Evolutionary conservation across 2,797 vertebrate genomes (phyloP), one percentile per base, ranked within the genome.

Genomic region (Halcyon leucocephala): DNA sequence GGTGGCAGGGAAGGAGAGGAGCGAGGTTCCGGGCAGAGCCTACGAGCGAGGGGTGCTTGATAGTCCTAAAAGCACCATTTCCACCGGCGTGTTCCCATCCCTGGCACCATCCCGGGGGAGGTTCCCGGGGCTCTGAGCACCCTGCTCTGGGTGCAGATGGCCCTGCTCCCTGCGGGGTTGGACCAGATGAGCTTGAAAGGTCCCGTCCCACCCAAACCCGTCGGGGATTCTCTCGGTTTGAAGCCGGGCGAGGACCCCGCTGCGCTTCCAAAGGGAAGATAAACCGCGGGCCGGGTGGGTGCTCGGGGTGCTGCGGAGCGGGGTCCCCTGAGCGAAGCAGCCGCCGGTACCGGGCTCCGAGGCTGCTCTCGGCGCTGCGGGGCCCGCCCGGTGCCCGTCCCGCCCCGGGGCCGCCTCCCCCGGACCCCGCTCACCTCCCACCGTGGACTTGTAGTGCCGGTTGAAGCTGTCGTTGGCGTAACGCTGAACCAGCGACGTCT

Each of bases 381-480:
- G 48, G 48, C 49, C 26, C 49, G 8, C 49, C 49, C 49, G 49
- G 49, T 14, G 7, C 25, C 49, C 15, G 25, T 26, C 14, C 25
- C 49, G 49, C 49, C 49, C 49, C 49, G 49, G 49, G 49, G 55
- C 60, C 58, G 41, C 46, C n/a, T 39, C 44, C 33, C 29, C 21
- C 25, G 13, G 25, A 9, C 4, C 35, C 67, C 5, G 51, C 98
- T 98, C 97, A 99, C 99, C 99, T 98, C 99, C 99, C 80, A 99
- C 98, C 0, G 99, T 99, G 95, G 98, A 98, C 88, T 98, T 99
- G 98, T 99, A 99, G 46, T 97, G 96, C 80, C 96, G 98, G 98
- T 91, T 98, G 98, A 99, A 99, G 91, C 97, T 98, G 90, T 99
- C 98, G 66, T 98, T 98, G n/a, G 98, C 98, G 26, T 98, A 99